Evolutionary conservation across 2,113 vertebrate species (phyloP), one percentile per base, ranked within the genome.

Genomic region (Todiramphus chloris): DNA sequence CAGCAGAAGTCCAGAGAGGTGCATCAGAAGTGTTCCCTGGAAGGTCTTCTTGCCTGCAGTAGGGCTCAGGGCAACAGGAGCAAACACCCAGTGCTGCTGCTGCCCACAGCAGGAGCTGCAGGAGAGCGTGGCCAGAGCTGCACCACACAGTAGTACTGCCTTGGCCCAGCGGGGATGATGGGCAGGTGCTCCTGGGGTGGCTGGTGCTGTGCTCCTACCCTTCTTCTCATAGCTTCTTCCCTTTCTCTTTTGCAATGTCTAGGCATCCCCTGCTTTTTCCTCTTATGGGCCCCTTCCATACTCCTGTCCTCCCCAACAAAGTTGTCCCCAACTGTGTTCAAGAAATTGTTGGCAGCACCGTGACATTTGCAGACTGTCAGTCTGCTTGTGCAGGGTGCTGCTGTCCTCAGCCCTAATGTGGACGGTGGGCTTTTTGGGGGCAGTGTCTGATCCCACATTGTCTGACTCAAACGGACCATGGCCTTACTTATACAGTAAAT

Each of bases 161-260:
- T 58, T 6, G 43, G n/a, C n/a, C 27, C 0, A 0, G 27, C 39
- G 55, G 23, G 0, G 7, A 10, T 68, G 35, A 39, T 56, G 44
- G 39, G 37, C 1, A 3, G 16, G 16, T 0, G 0, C 8, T 9
- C 21, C 21, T 68, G 43, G 14, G 13, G 21, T 50, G 18, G 31
- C 39, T 64, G 50, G 2, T 44, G 41, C 8, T 27, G 39, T 33
- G 75, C 63, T 88, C 21, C 33, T 51, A 16, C 16, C 20, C 20
- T 28, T 31, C 37, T 56, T n/a, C 37, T 56, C 23, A 15, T 13
- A 27, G 28, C 41, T 39, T 37, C 48, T 80, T 68, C 18, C 18
- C 51, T 21, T 46, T 51, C 41, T 39, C 59, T 53, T 59, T 53
- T 43, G 23, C 62, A 27, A 9, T 4, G 4, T 68, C 46, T 37